phyloP scores from a whole-genome alignment of 2,888 invertebrate species.

The Pandemis heparana region DNA sequence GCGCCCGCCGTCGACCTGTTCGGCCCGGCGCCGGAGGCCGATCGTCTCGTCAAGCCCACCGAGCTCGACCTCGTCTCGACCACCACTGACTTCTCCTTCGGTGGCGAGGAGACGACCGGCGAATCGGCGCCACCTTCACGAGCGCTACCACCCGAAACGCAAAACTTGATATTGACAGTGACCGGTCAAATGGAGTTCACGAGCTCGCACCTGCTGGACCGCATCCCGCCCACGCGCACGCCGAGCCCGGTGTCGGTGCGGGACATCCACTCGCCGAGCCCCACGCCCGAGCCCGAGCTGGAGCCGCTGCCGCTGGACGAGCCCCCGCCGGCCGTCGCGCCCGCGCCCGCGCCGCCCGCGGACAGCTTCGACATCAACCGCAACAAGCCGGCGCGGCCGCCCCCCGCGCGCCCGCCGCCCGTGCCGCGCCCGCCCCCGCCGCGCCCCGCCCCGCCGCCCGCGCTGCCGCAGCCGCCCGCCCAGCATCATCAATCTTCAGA shows the following conservation, averaged over 20 bases:
- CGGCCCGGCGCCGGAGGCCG: conserved; percentile 47
- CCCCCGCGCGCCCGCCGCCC: conserved; percentile 62
- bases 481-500: conserved; percentile 50
- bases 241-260: conserved; percentile 95
- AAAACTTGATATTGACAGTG: conserved; percentile 93
- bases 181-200: conserved; percentile 96
- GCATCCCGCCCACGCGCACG: conserved; percentile 93
- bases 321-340: conserved; percentile 62
- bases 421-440: conserved; percentile 63
- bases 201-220: conserved; percentile 92
- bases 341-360: conserved; percentile 59
- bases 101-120: conserved; percentile 52
- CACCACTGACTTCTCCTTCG: conserved; percentile 58
- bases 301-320: conserved; percentile 65
- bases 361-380: conserved; percentile 48
- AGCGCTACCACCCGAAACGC: conserved; percentile 91
- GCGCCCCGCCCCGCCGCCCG: conserved; percentile 60
- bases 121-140: conserved; percentile 79
- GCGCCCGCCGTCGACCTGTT: conserved; percentile 41
- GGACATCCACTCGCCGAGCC: conserved; percentile 93
- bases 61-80: conserved; percentile 72
- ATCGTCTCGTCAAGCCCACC: conserved; percentile 68
- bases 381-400: conserved; percentile 37
- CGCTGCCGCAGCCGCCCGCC: conserved; percentile 41
- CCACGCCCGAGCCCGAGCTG: conserved; percentile 87